These are phyloP conservation scores for Nemurella pictetii DNA, from an alignment of 2,888 invertebrate species.

Conservation along the genomic window DNA sequence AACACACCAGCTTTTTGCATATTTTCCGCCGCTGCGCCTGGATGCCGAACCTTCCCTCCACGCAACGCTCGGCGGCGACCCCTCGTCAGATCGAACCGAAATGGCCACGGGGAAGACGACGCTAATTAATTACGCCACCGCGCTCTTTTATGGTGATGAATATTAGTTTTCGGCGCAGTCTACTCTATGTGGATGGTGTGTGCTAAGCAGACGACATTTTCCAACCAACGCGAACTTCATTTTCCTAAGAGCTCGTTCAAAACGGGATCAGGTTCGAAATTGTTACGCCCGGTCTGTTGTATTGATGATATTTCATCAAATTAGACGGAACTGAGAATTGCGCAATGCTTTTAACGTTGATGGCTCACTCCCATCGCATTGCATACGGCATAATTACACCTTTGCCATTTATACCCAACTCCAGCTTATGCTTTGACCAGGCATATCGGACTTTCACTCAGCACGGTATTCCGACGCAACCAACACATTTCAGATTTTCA, in stretches of 20 bases:
- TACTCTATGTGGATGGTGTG: too few species aligned
- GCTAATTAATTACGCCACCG: constrained; percentile 34
- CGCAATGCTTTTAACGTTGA: neutral
- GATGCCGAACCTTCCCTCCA: neutral
- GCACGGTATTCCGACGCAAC: neutral
- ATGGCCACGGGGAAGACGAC: constrained; percentile 4
- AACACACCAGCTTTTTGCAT: neutral
- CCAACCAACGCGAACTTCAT: neutral
- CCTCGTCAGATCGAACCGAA: neutral
- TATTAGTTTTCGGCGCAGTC: too few species aligned
- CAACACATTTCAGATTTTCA: neutral
- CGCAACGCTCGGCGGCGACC: neutral
- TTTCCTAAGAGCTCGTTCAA: neutral
- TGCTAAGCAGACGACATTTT: neutral
- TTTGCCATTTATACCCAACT: too few species aligned
- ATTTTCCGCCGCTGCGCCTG: neutral
- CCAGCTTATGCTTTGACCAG: too few species aligned
- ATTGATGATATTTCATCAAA: neutral
- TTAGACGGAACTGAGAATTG: neutral
- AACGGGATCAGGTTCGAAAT: neutral
- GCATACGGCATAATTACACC: neutral
- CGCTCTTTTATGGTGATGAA: constrained; percentile 36
- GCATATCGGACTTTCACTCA: too few species aligned
- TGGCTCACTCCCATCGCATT: neutral
- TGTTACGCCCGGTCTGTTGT: neutral